Evolutionary conservation across 2,797 vertebrate genomes (phyloP).

Genomic region (Huso huso): DNA sequence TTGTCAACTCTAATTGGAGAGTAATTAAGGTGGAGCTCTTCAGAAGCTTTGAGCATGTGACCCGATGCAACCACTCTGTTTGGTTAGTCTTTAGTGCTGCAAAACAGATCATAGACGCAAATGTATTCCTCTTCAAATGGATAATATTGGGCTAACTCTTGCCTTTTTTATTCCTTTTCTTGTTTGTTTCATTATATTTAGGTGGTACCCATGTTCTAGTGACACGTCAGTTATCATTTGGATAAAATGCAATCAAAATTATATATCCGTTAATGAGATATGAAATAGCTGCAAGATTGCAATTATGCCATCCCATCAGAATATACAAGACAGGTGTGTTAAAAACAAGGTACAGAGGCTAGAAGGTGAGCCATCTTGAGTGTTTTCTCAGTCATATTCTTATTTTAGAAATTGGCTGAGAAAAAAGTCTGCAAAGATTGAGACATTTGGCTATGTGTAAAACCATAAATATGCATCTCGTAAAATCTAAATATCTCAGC

Average conservation of each 20-base stretch:
- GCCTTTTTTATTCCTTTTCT: neutral
- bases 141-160: neutral
- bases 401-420: no score
- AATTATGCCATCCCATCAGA: conserved; percentile 45
- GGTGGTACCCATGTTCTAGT: no score
- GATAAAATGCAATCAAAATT: neutral
- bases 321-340: conserved; percentile 33
- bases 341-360: conserved; percentile 21
- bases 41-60: conserved; percentile 31
- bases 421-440: no score
- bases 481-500: no score
- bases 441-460: no score
- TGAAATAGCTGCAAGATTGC: conserved; percentile 26
- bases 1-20: conserved; percentile 54
- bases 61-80: conserved; percentile 22
- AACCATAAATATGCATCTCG: no score
- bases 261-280: neutral
- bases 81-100: conserved; percentile 27
- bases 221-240: neutral
- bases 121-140: neutral
- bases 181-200: no score
- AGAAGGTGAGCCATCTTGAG: no score
- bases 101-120: neutral
- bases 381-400: no score
- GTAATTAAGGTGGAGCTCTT: conserved; percentile 47